Evolutionary conservation across 2,888 invertebrate genomes (phyloP).

Genomic region (Crioceris asparagi): DNA sequence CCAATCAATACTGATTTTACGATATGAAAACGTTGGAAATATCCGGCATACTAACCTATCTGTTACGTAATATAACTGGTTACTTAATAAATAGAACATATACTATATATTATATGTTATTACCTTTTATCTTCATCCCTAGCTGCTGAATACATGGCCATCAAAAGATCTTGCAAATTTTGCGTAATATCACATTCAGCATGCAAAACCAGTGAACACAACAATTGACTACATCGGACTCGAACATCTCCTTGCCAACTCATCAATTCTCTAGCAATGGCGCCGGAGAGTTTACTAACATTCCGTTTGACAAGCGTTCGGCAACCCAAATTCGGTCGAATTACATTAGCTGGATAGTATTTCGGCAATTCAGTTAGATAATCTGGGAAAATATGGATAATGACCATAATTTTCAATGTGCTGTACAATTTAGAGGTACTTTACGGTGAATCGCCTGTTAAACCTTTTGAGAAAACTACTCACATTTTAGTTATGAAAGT

Average conservation of each 20-base stretch:
- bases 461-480: no score
- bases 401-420: no score
- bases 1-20: no score
- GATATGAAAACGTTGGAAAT: no score
- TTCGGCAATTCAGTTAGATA: conserved; percentile 53
- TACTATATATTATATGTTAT: no score
- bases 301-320: conserved; percentile 66
- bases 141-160: conserved; percentile 44
- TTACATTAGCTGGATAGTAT: conserved; percentile 63
- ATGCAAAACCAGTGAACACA: conserved; percentile 61
- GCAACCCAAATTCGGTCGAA: conserved; percentile 81
- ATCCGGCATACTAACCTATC: no score
- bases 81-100: no score
- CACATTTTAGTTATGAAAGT: no score
- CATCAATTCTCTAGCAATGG: conserved; percentile 58
- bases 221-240: conserved; percentile 61
- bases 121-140: conserved; percentile 49
- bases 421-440: no score
- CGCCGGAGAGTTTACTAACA: conserved; percentile 61
- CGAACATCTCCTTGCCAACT: conserved; percentile 63
- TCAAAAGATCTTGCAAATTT: conserved; percentile 48
- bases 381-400: conserved; percentile 43
- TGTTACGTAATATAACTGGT: no score
- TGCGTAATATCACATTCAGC: conserved; percentile 65
- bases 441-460: no score